Percentiles rank a stretch among this genome's conserved stretches.
Evolutionary conservation across 2,888 invertebrate species (phyloP).

Genomic region (Trichogramma evanescens): DNA sequence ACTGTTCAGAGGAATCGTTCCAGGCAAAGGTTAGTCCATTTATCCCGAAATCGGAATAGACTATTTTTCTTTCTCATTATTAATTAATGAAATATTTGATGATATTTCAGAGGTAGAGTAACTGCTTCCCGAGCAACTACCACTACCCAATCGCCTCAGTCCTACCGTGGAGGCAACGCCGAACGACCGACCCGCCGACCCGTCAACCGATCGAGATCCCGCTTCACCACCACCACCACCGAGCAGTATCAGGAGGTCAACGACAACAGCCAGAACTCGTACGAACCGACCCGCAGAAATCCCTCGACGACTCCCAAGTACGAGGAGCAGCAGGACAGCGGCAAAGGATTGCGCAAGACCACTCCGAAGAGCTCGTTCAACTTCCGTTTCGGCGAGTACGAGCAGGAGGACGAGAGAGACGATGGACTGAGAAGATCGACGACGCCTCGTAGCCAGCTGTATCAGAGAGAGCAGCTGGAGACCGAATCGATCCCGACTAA

Average conservation of each 20-base stretch:
- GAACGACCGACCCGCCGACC: conserved; percentile 37
- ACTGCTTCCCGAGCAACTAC: conserved; percentile 32
- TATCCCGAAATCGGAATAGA: background rate
- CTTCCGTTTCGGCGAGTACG: no score
- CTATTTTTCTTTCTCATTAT: background rate
- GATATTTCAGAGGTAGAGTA: conserved; percentile 30
- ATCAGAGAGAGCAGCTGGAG: conserved; percentile 15
- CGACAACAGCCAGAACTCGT: conserved; percentile 20
- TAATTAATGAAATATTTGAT: background rate
- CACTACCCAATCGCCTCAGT: conserved; percentile 28
- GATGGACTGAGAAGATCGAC: conserved; percentile 23
- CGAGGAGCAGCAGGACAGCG: conserved; percentile 11
- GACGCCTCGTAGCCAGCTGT: conserved; percentile 21
- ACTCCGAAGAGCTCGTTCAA: background rate
- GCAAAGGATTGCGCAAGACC: conserved; percentile 13
- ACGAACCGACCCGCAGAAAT: conserved; percentile 37
- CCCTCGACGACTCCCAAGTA: conserved; percentile 33
- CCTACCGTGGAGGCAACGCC: conserved; percentile 18
- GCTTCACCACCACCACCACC: conserved; percentile 35
- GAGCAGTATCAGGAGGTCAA: conserved; percentile 35
- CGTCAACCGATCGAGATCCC: conserved; percentile 36
- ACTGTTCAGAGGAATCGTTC: conserved; percentile 36
- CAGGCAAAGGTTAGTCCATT: conserved; percentile 31
- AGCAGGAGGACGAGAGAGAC: background rate
- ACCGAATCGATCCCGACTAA: conserved; percentile 8